These are phyloP conservation scores for Drosophila trapezifrons DNA, from an alignment of 1,140 invertebrate species.

Conservation along the genomic window DNA sequence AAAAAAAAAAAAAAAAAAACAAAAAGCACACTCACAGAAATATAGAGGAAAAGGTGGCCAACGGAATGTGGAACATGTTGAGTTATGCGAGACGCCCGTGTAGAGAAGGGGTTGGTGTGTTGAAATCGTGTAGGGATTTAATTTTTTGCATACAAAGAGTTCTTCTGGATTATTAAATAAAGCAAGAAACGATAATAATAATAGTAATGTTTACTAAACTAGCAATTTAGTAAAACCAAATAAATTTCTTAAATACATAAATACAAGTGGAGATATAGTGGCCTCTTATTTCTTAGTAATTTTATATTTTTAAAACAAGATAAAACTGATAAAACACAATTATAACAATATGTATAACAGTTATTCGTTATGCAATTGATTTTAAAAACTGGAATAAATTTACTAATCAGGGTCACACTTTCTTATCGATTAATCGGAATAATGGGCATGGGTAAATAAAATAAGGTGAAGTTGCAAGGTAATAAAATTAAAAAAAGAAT, in stretches of 20 bases:
- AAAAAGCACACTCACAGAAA: slow-evolving; percentile 16
- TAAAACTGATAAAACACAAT: too few species aligned
- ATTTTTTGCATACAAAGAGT: background rate
- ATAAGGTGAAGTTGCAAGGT: background rate
- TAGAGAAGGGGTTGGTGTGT: background rate
- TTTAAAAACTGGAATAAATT: background rate
- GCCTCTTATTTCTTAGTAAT: too few species aligned
- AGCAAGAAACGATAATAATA: background rate
- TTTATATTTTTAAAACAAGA: background rate
- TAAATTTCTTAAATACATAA: too few species aligned
- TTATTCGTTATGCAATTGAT: too few species aligned
- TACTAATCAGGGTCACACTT: background rate
- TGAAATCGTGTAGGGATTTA: background rate
- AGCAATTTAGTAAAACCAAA: too few species aligned
- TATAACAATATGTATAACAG: too few species aligned
- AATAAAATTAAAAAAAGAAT: background rate
- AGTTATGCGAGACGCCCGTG: slow-evolving; percentile 31
- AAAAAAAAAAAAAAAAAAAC: slow-evolving; percentile 5
- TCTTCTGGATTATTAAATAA: background rate
- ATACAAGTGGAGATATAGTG: too few species aligned
- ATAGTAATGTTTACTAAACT: too few species aligned
- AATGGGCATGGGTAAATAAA: too few species aligned
- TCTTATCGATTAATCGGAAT: background rate
- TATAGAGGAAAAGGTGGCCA: slow-evolving; percentile 24
- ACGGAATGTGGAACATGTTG: slow-evolving; percentile 62